Base-by-base conservation (phyloP, 1,140 invertebrate species). In the Agraylea sexmaculata region DNA sequence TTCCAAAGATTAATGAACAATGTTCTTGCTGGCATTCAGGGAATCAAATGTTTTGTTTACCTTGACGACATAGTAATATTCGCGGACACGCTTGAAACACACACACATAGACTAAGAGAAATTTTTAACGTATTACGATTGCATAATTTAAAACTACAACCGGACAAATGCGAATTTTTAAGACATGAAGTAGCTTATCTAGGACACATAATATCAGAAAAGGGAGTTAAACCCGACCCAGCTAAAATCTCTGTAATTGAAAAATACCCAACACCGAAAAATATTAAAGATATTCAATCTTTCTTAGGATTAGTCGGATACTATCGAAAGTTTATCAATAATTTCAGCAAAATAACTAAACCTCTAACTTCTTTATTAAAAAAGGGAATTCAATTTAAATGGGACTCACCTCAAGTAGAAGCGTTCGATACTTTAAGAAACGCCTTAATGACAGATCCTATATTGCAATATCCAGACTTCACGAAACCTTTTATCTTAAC, bases 241-340 rank as follows among this genome's bases (percentile, higher is more conserved):
- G 34, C 49, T 2, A 70, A 69, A 56, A 51, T 64, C 3, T 38
- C 40, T 32, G 45, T 51, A 3, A 37, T 69, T 11, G 36, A 45
- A 42, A 49, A 66, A 15, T 64, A 56, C 44, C 59, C 62, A 8
- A 37, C 19, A 18, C 60, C 65, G n/a, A 59, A 49, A 46, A 60
- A 50, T 37, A 2, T 31, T 4, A 59, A 60, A 35, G 48, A 64
- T 19, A 44, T 68, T 13, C 58, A 59, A 54, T 35, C 45, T 30
- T 70, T 69, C 47, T 31, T 70, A 32, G 68, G 67, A 16, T 42
- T 68, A 8, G 39, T 40, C 4, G 53, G 56, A 5, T 68, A 65
- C 45, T 69, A 68, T 40, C 16, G 62, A 16, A 48, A 52, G 46
- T 68, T 64, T 43, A 59, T 69, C 17, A 33, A 54, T 29, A 40